A percentile compares a stretch with the other conserved stretches of the same genome.
Evolutionary conservation across 2,113 vertebrate genomes (phyloP).

Genomic region (Microcebus ravelobensis): DNA sequence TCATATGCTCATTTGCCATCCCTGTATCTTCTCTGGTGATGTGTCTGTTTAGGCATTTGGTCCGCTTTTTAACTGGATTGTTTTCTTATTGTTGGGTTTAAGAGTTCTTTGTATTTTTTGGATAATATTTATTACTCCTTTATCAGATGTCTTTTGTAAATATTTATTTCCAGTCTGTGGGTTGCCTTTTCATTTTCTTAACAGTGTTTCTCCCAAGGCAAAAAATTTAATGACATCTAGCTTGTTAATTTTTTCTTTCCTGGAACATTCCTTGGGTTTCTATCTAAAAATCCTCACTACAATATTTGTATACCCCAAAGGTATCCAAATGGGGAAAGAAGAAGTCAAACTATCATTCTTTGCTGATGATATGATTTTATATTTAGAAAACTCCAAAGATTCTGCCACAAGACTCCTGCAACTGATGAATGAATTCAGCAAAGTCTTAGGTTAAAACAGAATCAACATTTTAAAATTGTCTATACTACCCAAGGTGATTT

Average conservation of each 20-base stretch:
- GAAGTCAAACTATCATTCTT: no score
- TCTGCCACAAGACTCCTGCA: no score
- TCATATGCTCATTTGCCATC: neutral
- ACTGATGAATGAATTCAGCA: no score
- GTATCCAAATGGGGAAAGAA: no score
- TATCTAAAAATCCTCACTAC: neutral
- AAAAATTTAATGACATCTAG: neutral
- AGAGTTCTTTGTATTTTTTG: neutral
- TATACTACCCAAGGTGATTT: no score
- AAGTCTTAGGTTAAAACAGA: no score
- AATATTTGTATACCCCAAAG: neutral
- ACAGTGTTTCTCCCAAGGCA: neutral
- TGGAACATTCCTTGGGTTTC: neutral
- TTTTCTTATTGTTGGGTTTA: neutral
- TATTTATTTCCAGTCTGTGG: neutral
- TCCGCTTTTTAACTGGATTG: no score
- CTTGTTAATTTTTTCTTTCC: neutral
- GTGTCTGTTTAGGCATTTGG: no score
- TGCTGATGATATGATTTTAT: no score
- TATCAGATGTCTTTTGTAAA: neutral
- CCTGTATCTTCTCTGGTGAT: neutral
- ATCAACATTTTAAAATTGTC: no score
- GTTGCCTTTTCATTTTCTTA: neutral
- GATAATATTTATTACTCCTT: neutral
- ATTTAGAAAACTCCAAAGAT: no score